Percentiles rank a stretch among this genome's conserved stretches.
Conservation (phyloP, 1,140 invertebrate genomes). For the Sarcophaga bullata region DNA sequence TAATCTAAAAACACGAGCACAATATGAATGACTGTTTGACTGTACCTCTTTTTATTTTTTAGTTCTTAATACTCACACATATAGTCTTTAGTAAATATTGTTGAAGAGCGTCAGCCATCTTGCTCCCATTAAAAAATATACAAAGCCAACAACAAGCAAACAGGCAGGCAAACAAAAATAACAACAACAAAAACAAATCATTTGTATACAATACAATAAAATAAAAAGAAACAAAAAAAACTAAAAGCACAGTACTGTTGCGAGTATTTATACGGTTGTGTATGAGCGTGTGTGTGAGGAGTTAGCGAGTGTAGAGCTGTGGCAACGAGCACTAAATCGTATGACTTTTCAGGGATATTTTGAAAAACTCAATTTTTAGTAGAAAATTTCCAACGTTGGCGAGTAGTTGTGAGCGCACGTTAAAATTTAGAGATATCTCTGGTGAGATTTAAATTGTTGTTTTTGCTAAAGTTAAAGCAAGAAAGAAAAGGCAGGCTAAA, state of each 20-base stretch:
- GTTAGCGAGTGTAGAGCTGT: background rate
- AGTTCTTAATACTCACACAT: too few relatives aligned
- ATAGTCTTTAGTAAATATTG: too few relatives aligned
- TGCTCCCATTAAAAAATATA: slow-evolving; percentile 37
- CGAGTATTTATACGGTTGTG: background rate
- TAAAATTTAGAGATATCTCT: slow-evolving; percentile 24
- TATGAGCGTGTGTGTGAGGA: background rate
- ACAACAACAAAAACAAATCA: slow-evolving; percentile 8
- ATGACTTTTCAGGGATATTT: slow-evolving; percentile 35
- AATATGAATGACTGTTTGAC: too few relatives aligned
- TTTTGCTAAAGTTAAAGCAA: background rate
- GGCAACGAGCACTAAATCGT: background rate
- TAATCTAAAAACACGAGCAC: too few relatives aligned
- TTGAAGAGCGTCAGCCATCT: slow-evolving; percentile 42
- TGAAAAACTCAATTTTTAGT: slow-evolving; percentile 51
- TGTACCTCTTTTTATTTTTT: too few relatives aligned
- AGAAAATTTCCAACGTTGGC: slow-evolving; percentile 64
- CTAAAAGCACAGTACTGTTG: background rate
- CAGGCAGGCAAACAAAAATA: background rate
- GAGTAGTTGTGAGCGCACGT: slow-evolving; percentile 56
- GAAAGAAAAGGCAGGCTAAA: background rate
- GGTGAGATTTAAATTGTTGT: slow-evolving; percentile 23
- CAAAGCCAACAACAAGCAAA: background rate
- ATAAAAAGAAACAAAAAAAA: slow-evolving; percentile 9
- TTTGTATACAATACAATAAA: background rate